Evolutionary conservation across 2,888 invertebrate species (phyloP).

Genomic region (Synanthedon myopaeformis): DNA sequence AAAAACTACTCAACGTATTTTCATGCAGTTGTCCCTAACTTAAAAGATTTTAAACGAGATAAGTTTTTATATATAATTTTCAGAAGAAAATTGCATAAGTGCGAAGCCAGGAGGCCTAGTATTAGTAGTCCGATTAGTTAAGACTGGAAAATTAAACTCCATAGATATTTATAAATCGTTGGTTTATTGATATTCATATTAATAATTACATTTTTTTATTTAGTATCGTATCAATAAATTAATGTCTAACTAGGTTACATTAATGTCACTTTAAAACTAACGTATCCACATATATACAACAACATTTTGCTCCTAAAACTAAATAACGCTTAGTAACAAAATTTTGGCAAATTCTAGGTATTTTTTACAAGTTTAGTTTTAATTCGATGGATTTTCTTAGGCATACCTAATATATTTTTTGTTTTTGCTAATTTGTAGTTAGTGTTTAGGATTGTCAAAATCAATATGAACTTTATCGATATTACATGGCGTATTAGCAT

Average conservation of each 20-base stretch:
- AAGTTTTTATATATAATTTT: too few species aligned
- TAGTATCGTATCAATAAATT: conserved; percentile 15
- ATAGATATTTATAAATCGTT: conserved; percentile 35
- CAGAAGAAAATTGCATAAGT: too few species aligned
- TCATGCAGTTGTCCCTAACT: too few species aligned
- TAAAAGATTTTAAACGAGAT: too few species aligned
- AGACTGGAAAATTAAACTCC: conserved; percentile 4
- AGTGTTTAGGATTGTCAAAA: too few species aligned
- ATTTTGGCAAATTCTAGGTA: background rate
- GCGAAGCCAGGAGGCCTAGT: too few species aligned
- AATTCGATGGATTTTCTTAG: background rate
- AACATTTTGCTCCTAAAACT: conserved; percentile 55
- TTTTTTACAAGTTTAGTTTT: background rate
- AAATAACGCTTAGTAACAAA: conserved; percentile 53
- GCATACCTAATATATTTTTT: too few species aligned
- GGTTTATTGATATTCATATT: conserved; percentile 35
- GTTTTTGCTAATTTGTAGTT: too few species aligned
- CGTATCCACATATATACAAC: conserved; percentile 46
- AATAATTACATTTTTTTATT: conserved; percentile 36
- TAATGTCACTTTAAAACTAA: conserved; percentile 3
- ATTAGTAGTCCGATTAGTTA: too few species aligned
- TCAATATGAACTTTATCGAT: too few species aligned
- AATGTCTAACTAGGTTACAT: conserved; percentile 16
- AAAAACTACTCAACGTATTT: too few species aligned
- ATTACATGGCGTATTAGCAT: too few species aligned